Percentiles rank a stretch among this genome's conserved stretches.
These are phyloP conservation scores for Bradynema listronoti DNA, from an alignment of 1,140 invertebrate species.

Conservation along the genomic window DNA sequence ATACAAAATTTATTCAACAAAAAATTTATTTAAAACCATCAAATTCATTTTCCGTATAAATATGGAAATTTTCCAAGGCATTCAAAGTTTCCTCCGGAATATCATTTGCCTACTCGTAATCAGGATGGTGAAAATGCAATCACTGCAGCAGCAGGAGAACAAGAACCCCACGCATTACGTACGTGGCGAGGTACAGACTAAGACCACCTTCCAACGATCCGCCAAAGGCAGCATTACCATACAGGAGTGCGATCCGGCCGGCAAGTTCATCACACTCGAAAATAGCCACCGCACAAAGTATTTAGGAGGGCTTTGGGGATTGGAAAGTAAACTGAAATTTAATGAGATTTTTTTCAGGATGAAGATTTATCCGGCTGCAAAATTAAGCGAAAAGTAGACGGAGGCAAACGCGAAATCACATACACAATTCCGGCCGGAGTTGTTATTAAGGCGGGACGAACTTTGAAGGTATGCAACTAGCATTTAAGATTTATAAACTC, in stretches of 20 bases:
- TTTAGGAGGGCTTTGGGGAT: not conserved
- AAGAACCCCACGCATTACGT: constrained; percentile 58
- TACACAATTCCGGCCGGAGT: constrained; percentile 55
- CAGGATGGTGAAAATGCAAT: constrained; percentile 58
- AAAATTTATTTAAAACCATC: too few species aligned
- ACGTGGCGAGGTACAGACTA: constrained; percentile 61
- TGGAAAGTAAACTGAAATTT: not conserved
- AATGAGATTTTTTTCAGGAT: constrained; percentile 37
- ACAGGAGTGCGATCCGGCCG: constrained; percentile 61
- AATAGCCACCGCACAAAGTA: constrained; percentile 59
- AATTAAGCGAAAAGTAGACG: constrained; percentile 51
- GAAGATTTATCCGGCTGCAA: constrained; percentile 56
- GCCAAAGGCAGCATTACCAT: constrained; percentile 59
- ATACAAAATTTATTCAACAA: too few species aligned
- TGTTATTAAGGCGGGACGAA: constrained; percentile 43
- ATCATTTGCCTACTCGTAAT: too few species aligned
- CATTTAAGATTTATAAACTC: too few species aligned
- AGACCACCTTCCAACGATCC: constrained; percentile 61
- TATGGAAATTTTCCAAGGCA: too few species aligned
- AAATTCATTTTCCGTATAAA: too few species aligned
- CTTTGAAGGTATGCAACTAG: constrained; percentile 26
- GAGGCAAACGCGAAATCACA: constrained; percentile 53
- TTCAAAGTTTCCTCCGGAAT: too few species aligned
- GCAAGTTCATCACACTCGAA: constrained; percentile 62
- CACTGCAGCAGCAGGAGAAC: constrained; percentile 57